Percentiles rank a stretch among this genome's conserved stretches.
These are phyloP conservation scores for Heliconius aoede DNA, from an alignment of 2,888 invertebrate species.

Conservation along the genomic window DNA sequence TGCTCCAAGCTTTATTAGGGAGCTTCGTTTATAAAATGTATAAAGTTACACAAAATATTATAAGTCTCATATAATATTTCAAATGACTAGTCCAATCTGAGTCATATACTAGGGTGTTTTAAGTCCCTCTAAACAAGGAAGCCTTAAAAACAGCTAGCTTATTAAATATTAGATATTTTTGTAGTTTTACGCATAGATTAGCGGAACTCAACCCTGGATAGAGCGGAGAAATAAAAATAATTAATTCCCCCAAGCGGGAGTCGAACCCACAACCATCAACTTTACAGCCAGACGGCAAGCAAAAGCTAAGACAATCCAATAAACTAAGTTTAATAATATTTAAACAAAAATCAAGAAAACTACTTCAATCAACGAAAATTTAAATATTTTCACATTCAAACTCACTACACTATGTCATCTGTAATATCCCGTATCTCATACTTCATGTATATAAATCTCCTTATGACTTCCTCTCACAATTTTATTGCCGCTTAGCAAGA, in stretches of 20 bases:
- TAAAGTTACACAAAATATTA: not conserved
- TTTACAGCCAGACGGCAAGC: not conserved
- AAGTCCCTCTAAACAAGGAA: not conserved
- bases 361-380: not conserved
- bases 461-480: slow-evolving; percentile 1
- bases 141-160: not conserved
- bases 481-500: slow-evolving; percentile 19
- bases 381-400: not conserved
- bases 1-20: too few species aligned
- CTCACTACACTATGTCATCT: not conserved
- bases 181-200: too few species aligned
- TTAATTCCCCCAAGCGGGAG: not conserved
- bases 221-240: not conserved
- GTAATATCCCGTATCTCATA: slow-evolving; percentile 15
- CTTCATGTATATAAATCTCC: slow-evolving; percentile 10
- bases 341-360: slow-evolving; percentile 1
- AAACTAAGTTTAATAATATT: not conserved
- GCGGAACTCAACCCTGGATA: not conserved
- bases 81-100: not conserved
- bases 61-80: not conserved
- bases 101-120: not conserved
- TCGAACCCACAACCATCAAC: not conserved
- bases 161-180: not conserved
- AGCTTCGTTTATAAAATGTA: not conserved
- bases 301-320: not conserved